Percentiles rank a stretch among this genome's conserved stretches.
These are phyloP conservation scores for Eupithecia subfuscata DNA, from an alignment of 2,888 invertebrate genomes.

Conservation along the genomic window DNA sequence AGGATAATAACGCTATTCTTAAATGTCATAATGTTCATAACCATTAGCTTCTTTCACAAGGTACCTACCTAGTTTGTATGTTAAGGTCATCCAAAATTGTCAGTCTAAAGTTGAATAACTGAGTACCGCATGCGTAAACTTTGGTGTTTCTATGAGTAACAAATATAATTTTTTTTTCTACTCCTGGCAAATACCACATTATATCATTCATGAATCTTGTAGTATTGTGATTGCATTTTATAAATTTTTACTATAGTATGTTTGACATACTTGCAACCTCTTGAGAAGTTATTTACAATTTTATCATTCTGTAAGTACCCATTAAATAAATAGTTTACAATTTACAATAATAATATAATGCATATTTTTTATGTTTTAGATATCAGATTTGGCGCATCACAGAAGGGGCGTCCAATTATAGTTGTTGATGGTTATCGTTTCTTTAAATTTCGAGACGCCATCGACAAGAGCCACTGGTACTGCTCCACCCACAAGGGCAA, in stretches of 20 bases:
- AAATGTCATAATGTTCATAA: not conserved
- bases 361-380: not conserved
- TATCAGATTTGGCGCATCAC: slow-evolving; percentile 3
- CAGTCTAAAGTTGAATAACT: no score
- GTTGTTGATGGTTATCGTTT: slow-evolving; percentile 4
- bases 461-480: not conserved
- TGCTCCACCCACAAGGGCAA: not conserved
- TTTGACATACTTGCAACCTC: not conserved
- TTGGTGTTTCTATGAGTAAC: no score
- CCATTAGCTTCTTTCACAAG: not conserved
- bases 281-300: not conserved
- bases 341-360: not conserved
- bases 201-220: no score
- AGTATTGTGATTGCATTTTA: no score
- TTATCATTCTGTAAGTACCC: not conserved
- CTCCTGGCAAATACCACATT: not conserved
- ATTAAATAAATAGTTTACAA: not conserved
- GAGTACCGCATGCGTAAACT: no score
- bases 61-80: no score
- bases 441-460: not conserved
- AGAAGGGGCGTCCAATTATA: not conserved
- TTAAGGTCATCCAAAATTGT: no score
- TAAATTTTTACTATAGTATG: not conserved
- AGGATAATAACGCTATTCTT: not conserved
- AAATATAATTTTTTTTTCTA: no score